Evolutionary conservation across 2,797 vertebrate genomes (phyloP), one percentile per base, ranked within the genome.

Genomic region (Ataeniobius toweri): DNA sequence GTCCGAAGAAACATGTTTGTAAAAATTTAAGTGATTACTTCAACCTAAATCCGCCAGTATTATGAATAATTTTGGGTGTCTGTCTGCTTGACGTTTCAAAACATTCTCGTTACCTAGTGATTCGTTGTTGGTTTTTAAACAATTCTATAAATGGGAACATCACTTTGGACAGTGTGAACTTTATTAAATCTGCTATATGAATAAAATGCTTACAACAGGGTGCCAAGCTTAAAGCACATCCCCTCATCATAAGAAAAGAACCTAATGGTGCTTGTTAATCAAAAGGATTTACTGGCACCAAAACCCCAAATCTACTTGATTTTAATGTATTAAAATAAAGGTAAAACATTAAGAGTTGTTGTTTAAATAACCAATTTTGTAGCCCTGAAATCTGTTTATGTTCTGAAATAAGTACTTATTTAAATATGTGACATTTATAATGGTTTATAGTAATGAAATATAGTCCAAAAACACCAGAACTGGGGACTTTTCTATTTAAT

Each of bases 401-500:
- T 31, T 61, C 26, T 61, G 13, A 6, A 14, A 61, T 28, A 63
- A 20, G 28, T 36, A 39, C 16, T 36, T 6, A 36, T 36, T 63
- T 63, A 6, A 36, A 18, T 63, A 16, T 31, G 13, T 31, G 59
- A 31, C 36, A 5, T 39, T 22, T 53, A 4, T 13, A 20, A 39
- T 39, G 6, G 0, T 20, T 56, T 59, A 28, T 12, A 41, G 22
- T 67, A 68, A 41, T n/a, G 2, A 39, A 22, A 41, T 24, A 3
- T 67, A 12, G 36, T 24, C 9, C 72, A 79, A 69, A 6, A 73
- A 41, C 56, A 4, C 28, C 24, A 39, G 6, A 69, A 70, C 5
- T 31, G 70, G 73, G 63, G 51, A 53, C 63, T 68, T 80, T 73
- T 56, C 51, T 36, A 18, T 73, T 80, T 58, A 61, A 61, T n/a